These are phyloP conservation scores for Theretra japonica DNA, from an alignment of 2,888 invertebrate species.

Conservation along the genomic window DNA sequence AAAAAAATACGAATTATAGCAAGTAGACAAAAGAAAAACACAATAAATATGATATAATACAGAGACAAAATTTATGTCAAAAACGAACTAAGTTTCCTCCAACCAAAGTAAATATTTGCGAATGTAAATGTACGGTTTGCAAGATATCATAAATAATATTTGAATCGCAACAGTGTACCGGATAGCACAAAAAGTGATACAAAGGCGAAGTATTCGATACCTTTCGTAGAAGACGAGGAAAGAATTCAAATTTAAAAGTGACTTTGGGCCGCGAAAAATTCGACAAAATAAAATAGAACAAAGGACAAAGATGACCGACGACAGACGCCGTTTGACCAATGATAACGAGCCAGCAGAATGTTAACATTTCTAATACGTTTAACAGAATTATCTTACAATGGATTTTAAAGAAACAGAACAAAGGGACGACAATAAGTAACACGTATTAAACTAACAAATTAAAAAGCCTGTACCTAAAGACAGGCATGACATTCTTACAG, in stretches of 20 bases:
- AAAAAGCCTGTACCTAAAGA: conserved; percentile 40
- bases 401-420: conserved; percentile 22
- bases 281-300: conserved; percentile 69
- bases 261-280: conserved; percentile 71
- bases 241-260: conserved; percentile 81
- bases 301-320: conserved; percentile 64
- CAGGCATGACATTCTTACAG: conserved; percentile 43
- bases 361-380: conserved; percentile 28
- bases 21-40: background rate
- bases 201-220: conserved; percentile 82
- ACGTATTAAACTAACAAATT: conserved; percentile 34
- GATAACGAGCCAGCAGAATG: conserved; percentile 24
- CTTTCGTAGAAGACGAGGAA: conserved; percentile 81
- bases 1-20: no score
- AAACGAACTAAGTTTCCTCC: conserved; percentile 28
- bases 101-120: conserved; percentile 35
- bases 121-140: conserved; percentile 31
- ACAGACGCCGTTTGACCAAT: conserved; percentile 50
- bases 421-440: background rate
- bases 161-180: conserved; percentile 70
- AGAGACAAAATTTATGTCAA: background rate
- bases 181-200: conserved; percentile 81
- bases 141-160: conserved; percentile 71
- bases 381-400: conserved; percentile 34
- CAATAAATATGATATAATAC: background rate